Conservation (phyloP, 2,113 vertebrate genomes). For the Sorex araneus region DNA sequence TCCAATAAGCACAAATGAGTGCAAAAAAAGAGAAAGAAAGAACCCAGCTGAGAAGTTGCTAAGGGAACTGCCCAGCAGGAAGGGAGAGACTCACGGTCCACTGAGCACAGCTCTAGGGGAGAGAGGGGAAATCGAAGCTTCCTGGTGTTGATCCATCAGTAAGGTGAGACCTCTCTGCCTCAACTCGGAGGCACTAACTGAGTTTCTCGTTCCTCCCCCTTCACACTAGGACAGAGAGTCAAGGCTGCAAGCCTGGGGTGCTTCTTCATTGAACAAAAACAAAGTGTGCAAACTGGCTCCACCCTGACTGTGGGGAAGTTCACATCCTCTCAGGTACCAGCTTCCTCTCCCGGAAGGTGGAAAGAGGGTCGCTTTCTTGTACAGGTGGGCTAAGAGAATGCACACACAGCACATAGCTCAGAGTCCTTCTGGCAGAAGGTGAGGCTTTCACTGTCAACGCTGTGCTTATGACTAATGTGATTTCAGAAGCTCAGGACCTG, state of each 20-base stretch:
- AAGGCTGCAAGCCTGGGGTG: not conserved
- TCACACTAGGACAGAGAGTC: not conserved
- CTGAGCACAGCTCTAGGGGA: slow-evolving; percentile 3
- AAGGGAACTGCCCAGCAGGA: slow-evolving; percentile 59
- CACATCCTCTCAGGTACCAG: not conserved
- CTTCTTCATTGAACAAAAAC: too few species aligned
- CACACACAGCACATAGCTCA: not conserved
- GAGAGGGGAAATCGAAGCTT: slow-evolving; percentile 38
- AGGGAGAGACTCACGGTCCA: not conserved
- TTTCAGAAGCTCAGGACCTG: not conserved
- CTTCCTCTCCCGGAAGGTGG: not conserved
- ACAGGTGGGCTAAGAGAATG: slow-evolving; percentile 13
- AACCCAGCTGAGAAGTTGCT: slow-evolving; percentile 61
- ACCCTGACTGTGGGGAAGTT: not conserved
- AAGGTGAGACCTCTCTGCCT: not conserved
- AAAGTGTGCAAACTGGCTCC: not conserved
- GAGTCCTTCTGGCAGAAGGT: not conserved
- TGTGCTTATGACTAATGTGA: not conserved
- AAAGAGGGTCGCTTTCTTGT: not conserved
- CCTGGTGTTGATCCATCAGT: not conserved
- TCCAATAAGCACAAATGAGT: slow-evolving; percentile 40
- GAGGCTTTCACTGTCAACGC: not conserved
- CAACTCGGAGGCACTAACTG: not conserved
- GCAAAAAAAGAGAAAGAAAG: not conserved
- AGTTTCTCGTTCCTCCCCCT: not conserved